Percentiles rank a stretch among this genome's conserved stretches.
phyloP scores from a whole-genome alignment of 2,797 vertebrate species.

The Iguana delicatissima region DNA sequence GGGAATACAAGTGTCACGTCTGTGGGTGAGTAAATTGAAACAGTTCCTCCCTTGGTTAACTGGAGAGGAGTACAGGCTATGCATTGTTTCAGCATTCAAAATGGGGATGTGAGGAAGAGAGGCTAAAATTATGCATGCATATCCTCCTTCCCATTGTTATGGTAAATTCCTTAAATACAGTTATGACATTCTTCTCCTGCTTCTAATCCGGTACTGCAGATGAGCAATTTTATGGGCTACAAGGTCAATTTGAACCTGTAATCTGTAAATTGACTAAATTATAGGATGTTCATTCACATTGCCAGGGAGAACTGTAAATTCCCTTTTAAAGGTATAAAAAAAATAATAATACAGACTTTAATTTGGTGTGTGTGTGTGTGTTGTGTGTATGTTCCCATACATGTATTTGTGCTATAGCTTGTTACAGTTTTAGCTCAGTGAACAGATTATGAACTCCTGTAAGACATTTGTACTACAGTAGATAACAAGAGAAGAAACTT shows the following conservation, averaged over 20 bases:
- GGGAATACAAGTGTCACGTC: constrained; percentile 98
- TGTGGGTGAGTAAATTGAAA: constrained; percentile 93
- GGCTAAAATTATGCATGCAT: constrained; percentile 83
- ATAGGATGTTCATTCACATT: constrained; percentile 89
- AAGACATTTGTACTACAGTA: constrained; percentile 67
- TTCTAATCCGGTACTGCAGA: constrained; percentile 84
- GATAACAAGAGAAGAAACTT: constrained; percentile 74
- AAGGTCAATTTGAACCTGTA: constrained; percentile 89
- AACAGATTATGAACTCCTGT: constrained; percentile 71
- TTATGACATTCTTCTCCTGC: constrained; percentile 87
- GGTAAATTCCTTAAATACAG: constrained; percentile 88
- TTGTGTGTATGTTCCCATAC: constrained; percentile 48
- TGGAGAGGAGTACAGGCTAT: constrained; percentile 65
- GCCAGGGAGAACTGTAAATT: constrained; percentile 87
- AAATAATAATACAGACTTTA: constrained; percentile 81
- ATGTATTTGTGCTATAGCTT: constrained; percentile 68
- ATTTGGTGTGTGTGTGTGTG: constrained; percentile 58
- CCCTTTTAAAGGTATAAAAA: constrained; percentile 83
- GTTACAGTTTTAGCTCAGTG: constrained; percentile 78
- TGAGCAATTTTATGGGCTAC: constrained; percentile 88
- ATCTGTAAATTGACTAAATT: constrained; percentile 92
- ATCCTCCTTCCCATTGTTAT: constrained; percentile 86
- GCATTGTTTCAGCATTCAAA: constrained; percentile 79
- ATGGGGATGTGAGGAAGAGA: constrained; percentile 77
- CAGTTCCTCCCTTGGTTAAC: constrained; percentile 67